These are phyloP conservation scores for Molothrus aeneus DNA, from an alignment of 2,797 vertebrate species.

Conservation along the genomic window DNA sequence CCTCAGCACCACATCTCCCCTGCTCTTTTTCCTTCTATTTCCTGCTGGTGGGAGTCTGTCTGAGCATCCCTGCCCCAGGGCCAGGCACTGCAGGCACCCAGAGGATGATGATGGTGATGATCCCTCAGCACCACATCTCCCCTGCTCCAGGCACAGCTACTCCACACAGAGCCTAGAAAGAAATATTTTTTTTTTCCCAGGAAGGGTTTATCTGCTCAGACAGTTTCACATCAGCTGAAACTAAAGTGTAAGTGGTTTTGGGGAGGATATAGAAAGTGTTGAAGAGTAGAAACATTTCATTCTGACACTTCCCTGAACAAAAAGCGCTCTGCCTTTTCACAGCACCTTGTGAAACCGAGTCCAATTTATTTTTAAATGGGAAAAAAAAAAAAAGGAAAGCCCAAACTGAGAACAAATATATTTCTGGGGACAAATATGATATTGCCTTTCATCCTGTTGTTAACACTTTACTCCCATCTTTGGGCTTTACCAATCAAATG, in stretches of 20 bases:
- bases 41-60: too few species aligned
- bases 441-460: not conserved
- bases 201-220: conserved; percentile 18
- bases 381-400: not conserved
- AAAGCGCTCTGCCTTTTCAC: conserved; percentile 38
- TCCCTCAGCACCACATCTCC: not conserved
- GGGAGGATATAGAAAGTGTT: conserved; percentile 28
- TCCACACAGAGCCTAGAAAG: not conserved
- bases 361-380: conserved; percentile 47
- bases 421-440: conserved; percentile 18
- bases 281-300: conserved; percentile 59
- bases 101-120: too few species aligned
- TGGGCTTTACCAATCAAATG: not conserved
- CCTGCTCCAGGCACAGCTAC: not conserved
- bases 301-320: conserved; percentile 45
- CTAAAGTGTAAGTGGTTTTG: conserved; percentile 38
- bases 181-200: not conserved
- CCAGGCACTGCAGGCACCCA: too few species aligned
- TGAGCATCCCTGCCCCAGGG: too few species aligned
- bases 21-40: too few species aligned
- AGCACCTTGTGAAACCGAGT: not conserved
- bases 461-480: conserved; percentile 1
- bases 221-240: conserved; percentile 57
- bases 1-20: too few species aligned
- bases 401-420: conserved; percentile 12